phyloP scores from a whole-genome alignment of 92 coral and sea anemone species.

The Palythoa grandis region DNA sequence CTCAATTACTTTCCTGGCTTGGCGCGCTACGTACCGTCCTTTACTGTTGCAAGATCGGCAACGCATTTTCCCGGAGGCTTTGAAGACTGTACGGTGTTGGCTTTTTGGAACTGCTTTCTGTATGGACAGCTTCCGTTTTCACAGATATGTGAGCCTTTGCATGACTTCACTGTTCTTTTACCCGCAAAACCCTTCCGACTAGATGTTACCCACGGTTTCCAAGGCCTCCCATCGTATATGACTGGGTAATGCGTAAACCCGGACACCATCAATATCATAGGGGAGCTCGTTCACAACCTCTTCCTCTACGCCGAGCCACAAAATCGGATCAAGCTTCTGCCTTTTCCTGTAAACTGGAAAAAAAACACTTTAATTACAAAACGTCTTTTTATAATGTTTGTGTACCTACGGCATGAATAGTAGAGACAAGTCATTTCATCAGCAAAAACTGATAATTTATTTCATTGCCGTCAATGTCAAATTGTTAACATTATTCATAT shows the following conservation, averaged over 20 bases:
- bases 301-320: constrained; percentile 39
- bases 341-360: background rate
- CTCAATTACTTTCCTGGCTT: constrained; percentile 50
- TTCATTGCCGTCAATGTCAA: background rate
- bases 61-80: constrained; percentile 10
- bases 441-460: background rate
- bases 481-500: too few species aligned
- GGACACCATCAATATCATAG: constrained; percentile 48
- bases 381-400: background rate
- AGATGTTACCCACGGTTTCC: constrained; percentile 60
- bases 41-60: constrained; percentile 45
- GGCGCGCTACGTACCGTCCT: constrained; percentile 42
- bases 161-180: constrained; percentile 42
- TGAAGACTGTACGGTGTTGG: constrained; percentile 31
- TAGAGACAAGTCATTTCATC: background rate
- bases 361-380: background rate
- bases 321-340: constrained; percentile 43
- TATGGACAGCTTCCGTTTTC: constrained; percentile 29
- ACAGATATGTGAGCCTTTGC: constrained; percentile 49
- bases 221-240: constrained; percentile 40
- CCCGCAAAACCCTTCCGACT: constrained; percentile 45
- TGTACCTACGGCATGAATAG: too few species aligned
- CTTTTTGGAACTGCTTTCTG: background rate
- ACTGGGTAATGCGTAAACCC: background rate
- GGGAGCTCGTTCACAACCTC: constrained; percentile 36